Evolutionary conservation across 2,888 invertebrate genomes (phyloP), one percentile per base, ranked within the genome.

Genomic region (Acleris cristana): DNA sequence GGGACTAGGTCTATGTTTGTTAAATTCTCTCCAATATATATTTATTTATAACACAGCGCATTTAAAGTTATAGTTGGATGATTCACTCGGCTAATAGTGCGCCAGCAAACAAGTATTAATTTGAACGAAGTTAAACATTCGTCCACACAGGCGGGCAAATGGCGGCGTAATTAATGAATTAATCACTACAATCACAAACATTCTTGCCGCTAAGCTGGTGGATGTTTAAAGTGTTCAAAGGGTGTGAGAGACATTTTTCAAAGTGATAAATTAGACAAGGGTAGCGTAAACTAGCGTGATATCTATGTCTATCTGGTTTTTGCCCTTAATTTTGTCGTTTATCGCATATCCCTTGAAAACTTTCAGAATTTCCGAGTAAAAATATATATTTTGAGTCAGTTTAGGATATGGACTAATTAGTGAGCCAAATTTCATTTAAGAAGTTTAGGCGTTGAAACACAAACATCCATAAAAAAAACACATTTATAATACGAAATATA

Each of bases 91-190:
- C 48, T 48, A 48, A 48, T 51, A 18, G 21, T 18, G 21, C 18
- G 19, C n/a, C 18, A 3, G 21, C 14, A 21, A 44, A 56, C 44
- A 44, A 23, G 34, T 21, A 56, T 21, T 53, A 61, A 53, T 44
- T 56, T 16, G 5, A 40, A 49, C 57, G 6, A 18, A 30, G 58
- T n/a, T 58, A 45, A 57, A 63, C 48, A 63, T 67, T 67, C 56
- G 57, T 8, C 45, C 58, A 48, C 67, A 62, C 67, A 57, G 53
- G 62, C 52, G 59, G 45, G 23, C 57, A n/a, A 66, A 67, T 67
- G 67, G 48, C 12, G 49, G 51, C 65, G 48, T 65, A 53, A 53
- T 16, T 48, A 62, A 67, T 67, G 58, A 67, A 58, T 60, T 60
- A 51, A 60, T 63, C 62, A 53, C 54, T n/a, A 26, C 57, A 26